Percentiles rank a stretch among this genome's conserved stretches.
These are phyloP conservation scores for Melieria picta DNA, from an alignment of 2,888 invertebrate species.

Conservation along the genomic window DNA sequence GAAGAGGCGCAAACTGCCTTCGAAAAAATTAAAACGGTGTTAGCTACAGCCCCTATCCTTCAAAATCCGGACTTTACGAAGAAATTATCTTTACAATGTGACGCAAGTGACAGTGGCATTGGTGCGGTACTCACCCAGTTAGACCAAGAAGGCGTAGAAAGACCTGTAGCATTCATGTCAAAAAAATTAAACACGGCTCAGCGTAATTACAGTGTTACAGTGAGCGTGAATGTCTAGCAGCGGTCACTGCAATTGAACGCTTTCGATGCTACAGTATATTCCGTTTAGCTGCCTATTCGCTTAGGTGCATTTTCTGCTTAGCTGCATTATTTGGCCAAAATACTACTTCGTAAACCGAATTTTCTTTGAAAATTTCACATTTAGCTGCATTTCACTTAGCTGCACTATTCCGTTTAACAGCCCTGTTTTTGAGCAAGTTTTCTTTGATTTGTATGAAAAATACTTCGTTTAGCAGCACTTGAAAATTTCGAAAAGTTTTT, in stretches of 20 bases:
- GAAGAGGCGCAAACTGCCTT: slow-evolving; percentile 28
- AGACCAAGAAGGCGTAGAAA: slow-evolving; percentile 29
- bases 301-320: too few relatives aligned
- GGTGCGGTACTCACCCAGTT: slow-evolving; percentile 38
- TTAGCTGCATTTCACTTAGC: too few relatives aligned
- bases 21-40: slow-evolving; percentile 26
- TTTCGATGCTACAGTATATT: slow-evolving; percentile 39
- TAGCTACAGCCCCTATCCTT: slow-evolving; percentile 34
- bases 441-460: too few relatives aligned
- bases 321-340: too few relatives aligned
- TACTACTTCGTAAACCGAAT: too few relatives aligned
- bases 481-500: too few relatives aligned
- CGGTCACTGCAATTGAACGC: slow-evolving; percentile 31
- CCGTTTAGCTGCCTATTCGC: too few relatives aligned
- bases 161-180: slow-evolving; percentile 40
- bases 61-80: slow-evolving; percentile 34
- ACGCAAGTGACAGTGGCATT: slow-evolving; percentile 36
- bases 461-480: too few relatives aligned
- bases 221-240: slow-evolving; percentile 39
- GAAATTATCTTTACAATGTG: slow-evolving; percentile 38
- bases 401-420: too few relatives aligned
- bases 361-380: too few relatives aligned
- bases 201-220: slow-evolving; percentile 38
- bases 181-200: slow-evolving; percentile 36
- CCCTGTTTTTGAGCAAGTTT: too few relatives aligned